phyloP scores from a whole-genome alignment of 2,888 invertebrate genomes.

The Tridacna crocea region DNA sequence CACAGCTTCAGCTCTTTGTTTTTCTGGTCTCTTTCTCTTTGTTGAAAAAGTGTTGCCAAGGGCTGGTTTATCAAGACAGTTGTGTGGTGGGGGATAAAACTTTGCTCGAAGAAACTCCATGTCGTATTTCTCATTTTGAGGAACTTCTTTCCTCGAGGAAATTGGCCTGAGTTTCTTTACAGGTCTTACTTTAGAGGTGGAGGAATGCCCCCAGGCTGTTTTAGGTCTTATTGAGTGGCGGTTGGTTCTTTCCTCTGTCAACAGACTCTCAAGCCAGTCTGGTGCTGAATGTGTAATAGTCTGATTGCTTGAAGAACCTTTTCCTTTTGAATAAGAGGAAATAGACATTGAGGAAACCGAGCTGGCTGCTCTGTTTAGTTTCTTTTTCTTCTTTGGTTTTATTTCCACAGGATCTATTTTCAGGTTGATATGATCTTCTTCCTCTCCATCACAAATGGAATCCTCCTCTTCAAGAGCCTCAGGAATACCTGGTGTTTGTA shows the following conservation, averaged over 20 bases:
- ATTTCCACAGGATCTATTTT: neutral
- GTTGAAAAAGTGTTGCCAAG: constrained; percentile 17
- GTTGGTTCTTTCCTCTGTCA: neutral
- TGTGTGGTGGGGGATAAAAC: constrained; percentile 55
- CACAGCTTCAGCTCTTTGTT: constrained; percentile 16
- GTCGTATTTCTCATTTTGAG: constrained; percentile 43
- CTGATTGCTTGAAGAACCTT: neutral
- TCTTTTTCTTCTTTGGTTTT: neutral
- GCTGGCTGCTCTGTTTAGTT: neutral
- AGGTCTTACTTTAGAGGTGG: constrained; percentile 1
- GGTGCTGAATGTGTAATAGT: constrained; percentile 34
- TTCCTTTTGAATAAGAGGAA: constrained; percentile 1
- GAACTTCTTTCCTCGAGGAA: constrained; percentile 38
- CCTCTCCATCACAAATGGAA: neutral
- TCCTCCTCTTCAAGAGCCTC: constrained; percentile 14
- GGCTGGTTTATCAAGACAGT: constrained; percentile 39
- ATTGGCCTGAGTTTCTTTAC: constrained; percentile 36
- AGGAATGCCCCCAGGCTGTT: constrained; percentile 31
- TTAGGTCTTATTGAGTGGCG: constrained; percentile 19
- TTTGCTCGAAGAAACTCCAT: constrained; percentile 39
- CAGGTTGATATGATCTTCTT: neutral
- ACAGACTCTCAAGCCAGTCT: constrained; percentile 33
- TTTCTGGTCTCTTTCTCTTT: constrained; percentile 16
- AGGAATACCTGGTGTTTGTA: constrained; percentile 14
- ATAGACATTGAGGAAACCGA: constrained; percentile 17